Evolutionary conservation across 2,888 invertebrate species (phyloP), one percentile per base, ranked within the genome.

Genomic region (Zootermopsis nevadensis): DNA sequence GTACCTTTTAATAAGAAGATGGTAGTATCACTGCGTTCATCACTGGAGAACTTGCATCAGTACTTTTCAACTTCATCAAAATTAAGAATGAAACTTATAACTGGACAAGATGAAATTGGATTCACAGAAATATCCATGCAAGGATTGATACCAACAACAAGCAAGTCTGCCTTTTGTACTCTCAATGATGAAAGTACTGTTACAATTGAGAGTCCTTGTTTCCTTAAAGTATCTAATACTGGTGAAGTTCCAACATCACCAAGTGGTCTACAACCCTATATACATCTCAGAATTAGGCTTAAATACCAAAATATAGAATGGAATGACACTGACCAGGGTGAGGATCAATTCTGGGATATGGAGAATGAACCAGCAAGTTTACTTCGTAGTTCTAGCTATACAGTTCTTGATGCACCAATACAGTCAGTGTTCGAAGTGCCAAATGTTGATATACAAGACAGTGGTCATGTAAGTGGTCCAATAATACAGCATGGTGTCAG

Each of bases 31-130:
- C 87, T 93, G 84, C 89, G 91, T 55, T 55, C 55, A 19, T 79
- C 79, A 22, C 31, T 79, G 19, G 79, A 79, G 60, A 79, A 55
- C 0, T 87, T 93, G 7, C 88, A 88, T 19, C 88, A 89, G 24
- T 93, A 92, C 88, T 90, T 93, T 85, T 86, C 89, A 0, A 88
- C 90, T 74, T 91, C 91, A 48, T 90, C 93, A 10, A 89, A 90
- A 83, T 88, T 92, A 22, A 89, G 91, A 30, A 88, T 91, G 1
- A 89, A 88, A 48, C 87, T 93, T 0, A 91, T 90, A 84, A 22
- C 33, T 33, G 79, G 60, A 27, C 12, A 77, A 88, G 88, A 12
- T n/a, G 85, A 84, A 33, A 38, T 84, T 15, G 84, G 80, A 19
- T 31, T 69, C 22, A 77, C 80, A 8, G 77, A 82, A 48, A 30